Percentiles rank a stretch among this genome's conserved stretches.
These are phyloP conservation scores for Sus scrofa DNA, from an alignment of 2,113 vertebrate species.

Conservation along the genomic window T2T-Sscrofa CM000813.6:130953001-130953500, in stretches of 20 bases:
- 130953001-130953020: not conserved
- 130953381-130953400: too few species aligned
- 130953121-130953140: not conserved
- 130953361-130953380: too few species aligned
- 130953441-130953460: too few species aligned
- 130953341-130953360: not conserved
- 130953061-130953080: not conserved
- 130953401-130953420: too few species aligned
- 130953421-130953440: too few species aligned
- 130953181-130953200: not conserved
- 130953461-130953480: too few species aligned
- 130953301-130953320: not conserved
- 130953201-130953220: not conserved
- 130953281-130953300: slow-evolving; percentile 17
- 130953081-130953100: not conserved
- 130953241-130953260: slow-evolving; percentile 30
- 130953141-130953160: not conserved
- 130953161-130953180: not conserved
- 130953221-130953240: not conserved
- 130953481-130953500: too few species aligned
- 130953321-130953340: not conserved
- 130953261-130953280: not conserved
- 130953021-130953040: not conserved
- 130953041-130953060: not conserved
- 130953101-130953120: not conserved